Base-by-base conservation (phyloP, 1,140 invertebrate genomes). In the Bombus balteatus region DNA sequence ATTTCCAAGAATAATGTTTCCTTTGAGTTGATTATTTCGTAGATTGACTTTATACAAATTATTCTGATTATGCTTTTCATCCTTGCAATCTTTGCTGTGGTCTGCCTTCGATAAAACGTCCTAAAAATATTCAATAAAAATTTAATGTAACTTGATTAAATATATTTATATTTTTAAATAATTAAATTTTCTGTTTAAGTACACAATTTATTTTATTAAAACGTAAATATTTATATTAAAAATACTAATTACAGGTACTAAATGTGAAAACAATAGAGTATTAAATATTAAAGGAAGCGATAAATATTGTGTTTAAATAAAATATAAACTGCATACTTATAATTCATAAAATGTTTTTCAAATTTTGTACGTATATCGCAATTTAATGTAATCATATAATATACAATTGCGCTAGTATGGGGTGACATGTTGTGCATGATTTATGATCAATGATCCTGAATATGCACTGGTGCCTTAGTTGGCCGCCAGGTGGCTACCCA, bases 1-100 rank as follows among this genome's bases (percentile, higher is more conserved):
- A 93, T 98, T 98, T 85, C 97, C 97, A 53, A 98, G 96, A 87
- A 98, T 97, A 80, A 98, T 98, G 94, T 97, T 97, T 88, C 97
- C 97, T 93, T 97, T 97, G 12, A 98, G 94, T 87, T 97, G 96
- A 94, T 98, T 98, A 86, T 97, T 96, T 81, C 97, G 95, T 68
- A 98, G 95, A 94, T 97, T 97, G 10, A 98, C 96, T 89, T 96
- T 97, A 41, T 97, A 96, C 2, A 98, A 94, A 74, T 96, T 96
- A 59, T 95, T 93, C 73, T 93, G 91, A 92, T 94, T 93, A 79
- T 90, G 93, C 91, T 95, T 93, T 18, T 95, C 94, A 70, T 94
- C 94, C 77, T 92, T 93, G 75, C 90, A 87, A 22, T 32, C 37
- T 87, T 93, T 94, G 12, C 81, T 89, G 72, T 93, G 91, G 65